Percentiles rank a stretch among this genome's conserved stretches.
Conservation (phyloP, 2,888 invertebrate genomes). For the Cephus rjabovi region DNA sequence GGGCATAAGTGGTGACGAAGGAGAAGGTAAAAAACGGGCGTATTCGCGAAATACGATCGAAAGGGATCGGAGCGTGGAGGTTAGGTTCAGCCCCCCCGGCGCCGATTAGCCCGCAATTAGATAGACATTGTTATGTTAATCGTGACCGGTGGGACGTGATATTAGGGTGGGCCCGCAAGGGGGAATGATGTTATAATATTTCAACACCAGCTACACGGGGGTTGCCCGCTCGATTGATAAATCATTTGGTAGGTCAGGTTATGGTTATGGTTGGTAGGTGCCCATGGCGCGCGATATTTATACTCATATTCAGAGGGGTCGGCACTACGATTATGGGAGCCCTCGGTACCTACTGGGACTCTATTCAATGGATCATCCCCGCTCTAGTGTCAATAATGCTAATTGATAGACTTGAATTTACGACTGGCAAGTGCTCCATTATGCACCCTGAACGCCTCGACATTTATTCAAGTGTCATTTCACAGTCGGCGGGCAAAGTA, state of each 20-base stretch:
- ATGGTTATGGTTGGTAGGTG: constrained; percentile 22
- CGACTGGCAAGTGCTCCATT: no score
- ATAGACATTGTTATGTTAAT: constrained; percentile 64
- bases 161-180: constrained; percentile 54
- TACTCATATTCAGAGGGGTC: constrained; percentile 33
- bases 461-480: no score
- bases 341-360: constrained; percentile 1
- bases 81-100: constrained; percentile 45
- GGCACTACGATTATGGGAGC: constrained; percentile 11
- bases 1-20: no score
- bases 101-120: constrained; percentile 63
- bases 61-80: constrained; percentile 26
- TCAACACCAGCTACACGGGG: constrained; percentile 58
- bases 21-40: no score
- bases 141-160: constrained; percentile 43
- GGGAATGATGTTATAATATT: constrained; percentile 65
- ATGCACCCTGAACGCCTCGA: no score
- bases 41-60: constrained; percentile 2
- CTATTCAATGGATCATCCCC: constrained; percentile 3
- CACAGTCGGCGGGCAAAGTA: no score
- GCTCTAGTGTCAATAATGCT: no score
- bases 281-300: constrained; percentile 27
- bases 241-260: constrained; percentile 58
- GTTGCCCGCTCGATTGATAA: constrained; percentile 61
- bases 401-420: no score